Base-by-base conservation (phyloP, 2,797 vertebrate species). In the Tangara arthus region DNA sequence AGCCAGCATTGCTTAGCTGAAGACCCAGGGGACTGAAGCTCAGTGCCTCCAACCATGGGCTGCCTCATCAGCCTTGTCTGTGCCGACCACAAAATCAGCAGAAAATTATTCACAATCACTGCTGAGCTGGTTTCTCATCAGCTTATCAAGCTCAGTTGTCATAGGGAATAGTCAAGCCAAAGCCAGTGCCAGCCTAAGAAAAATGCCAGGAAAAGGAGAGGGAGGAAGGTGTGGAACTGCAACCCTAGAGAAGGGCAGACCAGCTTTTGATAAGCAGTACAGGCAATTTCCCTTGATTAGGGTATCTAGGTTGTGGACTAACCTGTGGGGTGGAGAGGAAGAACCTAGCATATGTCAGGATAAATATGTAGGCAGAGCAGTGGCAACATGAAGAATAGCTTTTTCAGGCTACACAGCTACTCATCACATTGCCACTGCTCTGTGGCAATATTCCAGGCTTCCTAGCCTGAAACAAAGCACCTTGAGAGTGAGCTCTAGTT, bases 401-500 rank as follows among this genome's bases (percentile, higher is more conserved):
- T 66, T 79, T 41, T 50, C 37, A 46, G 37, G 60, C 75, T 89
- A 47, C 41, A 35, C 32, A n/a, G 22, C 18, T 72, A 47, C 37
- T 82, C 42, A 76, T 69, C 53, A 53, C 3, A 2, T 55, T 72
- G 27, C 39, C 59, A 84, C 41, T 47, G 30, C 32, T 42, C 39
- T 60, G 73, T 47, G 52, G 20, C 20, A 21, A 52, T 52, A 52
- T 65, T 52, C 64, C 44, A 46, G 49, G n/a, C 49, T 91, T 76
- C 18, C 6, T 19, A 76, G 66, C 39, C 75, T 89, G 37, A 47
- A 64, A 87, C 50, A 37, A 44, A 72, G 23, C 2, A 14, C 81
- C 71, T 69, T 63, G 63, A 79, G 46, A 59, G 13, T 30, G 63
- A 78, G 34, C 59, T 84, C 34, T 87, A 56, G 60, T 90, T 92